A percentile compares a stretch with the other conserved stretches of the same genome.
These are phyloP conservation scores for Megalurothrips usitatus DNA, from an alignment of 2,888 invertebrate genomes.

Conservation along the genomic window DNA sequence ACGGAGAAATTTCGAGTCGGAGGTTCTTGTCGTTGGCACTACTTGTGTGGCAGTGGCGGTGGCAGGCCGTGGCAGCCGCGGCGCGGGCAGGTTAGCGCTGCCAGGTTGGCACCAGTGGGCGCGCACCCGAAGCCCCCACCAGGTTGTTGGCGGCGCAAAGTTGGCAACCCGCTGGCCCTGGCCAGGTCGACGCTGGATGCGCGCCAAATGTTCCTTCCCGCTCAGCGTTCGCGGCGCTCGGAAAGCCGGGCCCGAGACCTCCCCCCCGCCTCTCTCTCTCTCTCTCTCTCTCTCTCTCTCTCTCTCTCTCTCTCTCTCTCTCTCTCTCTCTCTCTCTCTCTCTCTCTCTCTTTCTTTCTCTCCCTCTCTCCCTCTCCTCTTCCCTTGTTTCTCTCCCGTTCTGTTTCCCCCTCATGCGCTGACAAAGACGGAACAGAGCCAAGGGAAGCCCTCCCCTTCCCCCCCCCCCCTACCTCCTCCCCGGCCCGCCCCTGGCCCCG, in stretches of 20 bases:
- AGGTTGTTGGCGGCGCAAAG: conserved; percentile 11
- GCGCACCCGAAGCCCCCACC: background rate
- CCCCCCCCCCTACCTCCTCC: background rate
- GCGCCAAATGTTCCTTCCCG: conserved; percentile 1
- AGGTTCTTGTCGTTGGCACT: too few relatives aligned
- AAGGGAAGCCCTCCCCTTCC: background rate
- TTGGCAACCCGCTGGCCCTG: background rate
- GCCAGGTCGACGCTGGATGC: background rate
- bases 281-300: too few relatives aligned
- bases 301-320: too few relatives aligned
- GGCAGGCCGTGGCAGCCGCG: background rate
- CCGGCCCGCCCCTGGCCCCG: background rate
- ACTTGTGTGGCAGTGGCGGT: too few relatives aligned
- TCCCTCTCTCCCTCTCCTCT: too few relatives aligned
- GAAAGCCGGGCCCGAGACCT: too few relatives aligned
- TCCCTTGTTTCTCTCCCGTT: too few relatives aligned
- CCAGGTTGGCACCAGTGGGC: background rate
- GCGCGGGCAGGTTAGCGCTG: background rate
- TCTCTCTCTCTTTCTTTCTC: too few relatives aligned
- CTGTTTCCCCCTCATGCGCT: background rate
- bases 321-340: too few relatives aligned
- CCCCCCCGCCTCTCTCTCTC: too few relatives aligned
- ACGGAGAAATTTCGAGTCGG: too few relatives aligned
- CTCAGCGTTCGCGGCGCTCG: too few relatives aligned
- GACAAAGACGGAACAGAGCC: background rate